Conservation (phyloP, 2,888 invertebrate genomes). For the Caenorhabditis angaria region DNA sequence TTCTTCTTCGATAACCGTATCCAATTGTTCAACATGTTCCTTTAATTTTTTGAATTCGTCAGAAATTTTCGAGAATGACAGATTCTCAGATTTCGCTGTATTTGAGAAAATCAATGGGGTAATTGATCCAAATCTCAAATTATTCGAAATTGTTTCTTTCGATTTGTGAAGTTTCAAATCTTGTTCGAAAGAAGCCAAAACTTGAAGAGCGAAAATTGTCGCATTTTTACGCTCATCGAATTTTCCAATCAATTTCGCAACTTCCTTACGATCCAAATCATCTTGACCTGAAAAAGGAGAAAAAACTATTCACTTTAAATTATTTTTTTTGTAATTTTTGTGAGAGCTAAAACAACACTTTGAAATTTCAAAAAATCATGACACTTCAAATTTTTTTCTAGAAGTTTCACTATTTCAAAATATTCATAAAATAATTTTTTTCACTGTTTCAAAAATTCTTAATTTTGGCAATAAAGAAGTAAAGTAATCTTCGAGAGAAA, state of each 20-base stretch:
- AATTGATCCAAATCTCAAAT: conserved; percentile 27
- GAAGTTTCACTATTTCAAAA: too few species aligned
- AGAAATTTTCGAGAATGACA: conserved; percentile 15
- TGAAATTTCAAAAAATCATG: too few species aligned
- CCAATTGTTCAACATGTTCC: conserved; percentile 75
- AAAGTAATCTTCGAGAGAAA: too few species aligned
- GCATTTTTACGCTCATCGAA: conserved; percentile 85
- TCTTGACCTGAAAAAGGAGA: conserved; percentile 76
- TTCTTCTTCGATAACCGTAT: conserved; percentile 72
- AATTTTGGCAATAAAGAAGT: too few species aligned
- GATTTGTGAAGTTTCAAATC: conserved; percentile 37
- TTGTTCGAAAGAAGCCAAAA: conserved; percentile 37
- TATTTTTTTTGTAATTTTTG: too few species aligned
- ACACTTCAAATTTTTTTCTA: too few species aligned
- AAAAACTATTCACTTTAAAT: not conserved
- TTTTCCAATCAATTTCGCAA: conserved; percentile 24
- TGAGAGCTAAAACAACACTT: too few species aligned
- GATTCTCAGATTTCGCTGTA: conserved; percentile 15
- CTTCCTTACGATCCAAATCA: conserved; percentile 79
- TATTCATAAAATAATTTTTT: too few species aligned
- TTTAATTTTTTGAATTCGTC: conserved; percentile 14
- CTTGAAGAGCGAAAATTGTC: conserved; percentile 73
- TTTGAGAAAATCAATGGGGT: conserved; percentile 15
- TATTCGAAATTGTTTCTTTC: conserved; percentile 20
- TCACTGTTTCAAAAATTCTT: too few species aligned